phyloP scores from a whole-genome alignment of 1,140 invertebrate species.

The Bicyclus anynana region DNA sequence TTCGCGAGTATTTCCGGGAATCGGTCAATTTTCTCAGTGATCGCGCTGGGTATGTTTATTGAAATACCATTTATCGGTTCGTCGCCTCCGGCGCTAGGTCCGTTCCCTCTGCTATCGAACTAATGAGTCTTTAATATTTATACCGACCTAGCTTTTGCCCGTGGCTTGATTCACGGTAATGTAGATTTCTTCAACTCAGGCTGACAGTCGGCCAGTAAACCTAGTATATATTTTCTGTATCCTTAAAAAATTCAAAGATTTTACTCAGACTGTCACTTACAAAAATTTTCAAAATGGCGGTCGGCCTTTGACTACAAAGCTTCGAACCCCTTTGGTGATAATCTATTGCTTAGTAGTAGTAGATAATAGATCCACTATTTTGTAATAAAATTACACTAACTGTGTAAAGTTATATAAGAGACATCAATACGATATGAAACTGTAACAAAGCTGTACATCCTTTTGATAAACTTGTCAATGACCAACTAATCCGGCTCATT shows the following conservation, averaged over 20 bases:
- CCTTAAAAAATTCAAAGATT: too few relatives aligned
- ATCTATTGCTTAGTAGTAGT: too few relatives aligned
- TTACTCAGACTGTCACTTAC: too few relatives aligned
- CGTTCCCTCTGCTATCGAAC: not conserved
- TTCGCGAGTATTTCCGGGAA: slow-evolving; percentile 60
- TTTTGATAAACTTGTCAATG: slow-evolving; percentile 24
- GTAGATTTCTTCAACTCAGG: too few relatives aligned
- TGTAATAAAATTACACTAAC: not conserved
- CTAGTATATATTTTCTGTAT: too few relatives aligned
- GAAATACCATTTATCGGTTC: slow-evolving; percentile 68
- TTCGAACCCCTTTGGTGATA: too few relatives aligned
- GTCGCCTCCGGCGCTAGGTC: slow-evolving; percentile 8
- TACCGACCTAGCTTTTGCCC: too few relatives aligned
- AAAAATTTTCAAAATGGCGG: too few relatives aligned
- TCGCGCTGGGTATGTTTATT: slow-evolving; percentile 62
- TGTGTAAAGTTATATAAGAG: not conserved
- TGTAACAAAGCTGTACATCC: slow-evolving; percentile 13
- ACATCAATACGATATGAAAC: not conserved
- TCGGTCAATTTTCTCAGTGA: slow-evolving; percentile 72
- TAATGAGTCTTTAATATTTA: not conserved
- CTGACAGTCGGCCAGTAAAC: too few relatives aligned
- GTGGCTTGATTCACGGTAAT: too few relatives aligned
- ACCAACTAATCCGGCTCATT: slow-evolving; percentile 26
- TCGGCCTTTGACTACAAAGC: too few relatives aligned
- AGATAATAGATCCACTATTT: too few relatives aligned